Evolutionary conservation across 2,113 vertebrate species (phyloP), one percentile per base, ranked within the genome.

Genomic region (Peromyscus polionotus): DNA sequence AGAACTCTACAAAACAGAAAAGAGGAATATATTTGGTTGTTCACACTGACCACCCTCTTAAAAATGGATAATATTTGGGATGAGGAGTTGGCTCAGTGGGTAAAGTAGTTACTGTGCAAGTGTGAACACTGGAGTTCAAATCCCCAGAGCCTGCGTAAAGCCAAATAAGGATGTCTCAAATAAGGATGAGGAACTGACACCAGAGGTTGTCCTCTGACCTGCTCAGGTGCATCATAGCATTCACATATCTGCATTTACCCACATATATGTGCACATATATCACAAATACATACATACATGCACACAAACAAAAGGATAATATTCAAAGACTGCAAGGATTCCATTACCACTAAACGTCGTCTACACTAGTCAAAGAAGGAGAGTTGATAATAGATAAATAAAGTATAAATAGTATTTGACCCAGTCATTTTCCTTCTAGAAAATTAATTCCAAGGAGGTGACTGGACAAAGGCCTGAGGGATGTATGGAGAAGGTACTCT

Each of bases 381-480:
- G 7, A 85, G 28, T 63, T 85, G 59, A 85, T 85, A n/a, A 65
- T 31, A 85, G 59, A 65, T 85, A 28, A 63, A 65, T 81, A 36
- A 57, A 54, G n/a, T 81, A 24, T n/a, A n/a, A 45, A 5, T 36
- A 45, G 57, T 10, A n/a, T 70, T 84, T 61, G 68, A 72, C 28
- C 13, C 33, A 54, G 68, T 42, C 28, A 20, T 68, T 91, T 14
- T 19, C 7, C 31, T 93, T 79, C 79, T 67, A 48, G 67, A 48
- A 94, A 68, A 57, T 76, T 36, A 76, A 68, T 75, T 19, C 67
- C 24, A 36, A 94, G 92, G 88, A 83, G 48, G 76, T 77, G 76
- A 51, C 51, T 5, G 33, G 77, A 57, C 16, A 48, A 20, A 80
- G 48, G 7, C 77, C 51, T 19, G 54, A 36, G 31, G 77, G 19